A percentile compares a stretch with the other conserved stretches of the same genome.
phyloP scores from a whole-genome alignment of 30 jellyfish, hydroid and myxozoan species.

The Turritopsis rubra region DNA sequence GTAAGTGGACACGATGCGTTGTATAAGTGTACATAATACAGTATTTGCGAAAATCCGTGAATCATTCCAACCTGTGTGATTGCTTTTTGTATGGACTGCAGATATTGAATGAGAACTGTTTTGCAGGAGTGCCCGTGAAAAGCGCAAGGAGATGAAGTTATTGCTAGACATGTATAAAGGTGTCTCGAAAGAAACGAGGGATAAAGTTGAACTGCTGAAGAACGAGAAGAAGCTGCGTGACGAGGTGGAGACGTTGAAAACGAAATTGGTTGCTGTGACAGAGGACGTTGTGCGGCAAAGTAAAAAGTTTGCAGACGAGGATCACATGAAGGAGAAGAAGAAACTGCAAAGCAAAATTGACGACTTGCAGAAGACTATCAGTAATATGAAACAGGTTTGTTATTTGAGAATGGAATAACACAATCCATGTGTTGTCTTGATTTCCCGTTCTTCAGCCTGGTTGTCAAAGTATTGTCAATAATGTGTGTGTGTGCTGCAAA shows the following conservation, averaged over 20 bases:
- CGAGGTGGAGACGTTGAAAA: constrained; percentile 47
- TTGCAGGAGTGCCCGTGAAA: constrained; percentile 69
- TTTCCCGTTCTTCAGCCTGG: not conserved
- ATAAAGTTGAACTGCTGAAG: constrained; percentile 74
- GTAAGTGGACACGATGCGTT: constrained; percentile 25
- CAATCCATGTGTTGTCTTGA: not conserved
- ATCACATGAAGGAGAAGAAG: constrained; percentile 50
- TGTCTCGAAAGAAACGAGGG: constrained; percentile 86
- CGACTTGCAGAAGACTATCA: constrained; percentile 60
- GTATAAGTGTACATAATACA: not conserved
- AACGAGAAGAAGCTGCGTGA: constrained; percentile 70
- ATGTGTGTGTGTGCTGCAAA: not conserved
- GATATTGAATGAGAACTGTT: not conserved
- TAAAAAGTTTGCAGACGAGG: constrained; percentile 60
- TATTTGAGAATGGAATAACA: too few species aligned
- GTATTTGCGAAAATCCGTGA: not conserved
- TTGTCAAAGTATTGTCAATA: not conserved
- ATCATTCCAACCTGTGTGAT: too few species aligned
- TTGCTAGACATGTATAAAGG: constrained; percentile 84
- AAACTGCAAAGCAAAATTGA: constrained; percentile 65
- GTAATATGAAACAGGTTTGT: constrained; percentile 82
- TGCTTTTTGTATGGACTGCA: not conserved
- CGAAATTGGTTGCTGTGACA: constrained; percentile 49
- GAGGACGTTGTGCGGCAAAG: constrained; percentile 53
- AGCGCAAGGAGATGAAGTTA: constrained; percentile 81